A percentile compares a stretch with the other conserved stretches of the same genome.
phyloP scores from a whole-genome alignment of 2,113 vertebrate species.

The Morone chrysops region DNA sequence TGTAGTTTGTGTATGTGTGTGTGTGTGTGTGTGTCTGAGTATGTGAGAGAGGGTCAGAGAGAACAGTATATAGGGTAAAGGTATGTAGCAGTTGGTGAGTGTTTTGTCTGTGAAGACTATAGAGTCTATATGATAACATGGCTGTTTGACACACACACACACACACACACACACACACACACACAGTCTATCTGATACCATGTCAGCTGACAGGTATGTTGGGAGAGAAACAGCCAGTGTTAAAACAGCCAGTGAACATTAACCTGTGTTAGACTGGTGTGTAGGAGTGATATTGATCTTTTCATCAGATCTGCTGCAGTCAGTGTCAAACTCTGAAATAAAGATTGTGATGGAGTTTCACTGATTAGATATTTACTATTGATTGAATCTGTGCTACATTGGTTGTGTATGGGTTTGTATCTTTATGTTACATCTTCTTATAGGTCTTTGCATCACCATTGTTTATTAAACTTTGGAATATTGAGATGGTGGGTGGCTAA shows the following conservation, averaged over 20 bases:
- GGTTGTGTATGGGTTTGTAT: not conserved
- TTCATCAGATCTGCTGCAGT: not conserved
- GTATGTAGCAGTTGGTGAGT: conserved; percentile 57
- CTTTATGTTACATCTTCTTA: not conserved
- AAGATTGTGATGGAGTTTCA: not conserved
- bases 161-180: conserved; percentile 1
- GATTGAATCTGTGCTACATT: not conserved
- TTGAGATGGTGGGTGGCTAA: not conserved
- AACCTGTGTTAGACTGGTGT: not conserved
- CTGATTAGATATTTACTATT: not conserved
- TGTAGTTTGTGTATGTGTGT: not conserved
- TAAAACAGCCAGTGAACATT: too few relatives aligned
- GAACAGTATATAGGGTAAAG: conserved; percentile 23
- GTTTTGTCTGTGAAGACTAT: conserved; percentile 64
- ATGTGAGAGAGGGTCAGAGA: not conserved
- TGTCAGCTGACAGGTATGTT: conserved; percentile 32
- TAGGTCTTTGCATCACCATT: not conserved
- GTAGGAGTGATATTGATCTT: not conserved
- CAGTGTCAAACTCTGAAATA: not conserved
- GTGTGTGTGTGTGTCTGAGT: not conserved
- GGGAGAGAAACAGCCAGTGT: conserved; percentile 17
- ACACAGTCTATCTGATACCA: conserved; percentile 20
- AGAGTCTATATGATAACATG: conserved; percentile 40
- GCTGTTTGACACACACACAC: not conserved
- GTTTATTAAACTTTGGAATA: not conserved